These are phyloP conservation scores for Emmelina monodactyla DNA, from an alignment of 2,888 invertebrate genomes.

Conservation along the genomic window DNA sequence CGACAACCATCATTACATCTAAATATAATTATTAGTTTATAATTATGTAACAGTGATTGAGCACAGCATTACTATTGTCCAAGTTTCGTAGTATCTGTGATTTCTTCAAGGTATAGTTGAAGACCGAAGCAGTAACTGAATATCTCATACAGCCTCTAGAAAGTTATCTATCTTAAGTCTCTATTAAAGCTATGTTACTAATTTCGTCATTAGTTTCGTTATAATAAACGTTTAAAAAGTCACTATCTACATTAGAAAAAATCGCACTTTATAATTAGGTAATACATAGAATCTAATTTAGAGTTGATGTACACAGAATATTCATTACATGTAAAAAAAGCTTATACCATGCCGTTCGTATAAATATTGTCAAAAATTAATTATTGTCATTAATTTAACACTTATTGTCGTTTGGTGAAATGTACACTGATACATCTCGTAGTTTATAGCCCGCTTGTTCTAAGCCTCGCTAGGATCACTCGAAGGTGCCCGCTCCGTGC, in stretches of 20 bases:
- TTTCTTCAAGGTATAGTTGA: neutral
- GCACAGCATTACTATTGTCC: neutral
- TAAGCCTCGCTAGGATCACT: too few species aligned
- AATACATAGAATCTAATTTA: neutral
- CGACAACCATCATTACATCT: constrained; percentile 39
- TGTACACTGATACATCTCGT: neutral
- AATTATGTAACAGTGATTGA: neutral
- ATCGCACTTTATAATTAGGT: constrained; percentile 11
- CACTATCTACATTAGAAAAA: neutral
- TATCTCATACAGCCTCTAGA: neutral
- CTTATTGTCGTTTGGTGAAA: constrained; percentile 12
- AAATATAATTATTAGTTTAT: constrained; percentile 13
- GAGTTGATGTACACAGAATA: neutral
- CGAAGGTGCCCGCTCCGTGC: too few species aligned
- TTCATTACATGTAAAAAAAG: constrained; percentile 7
- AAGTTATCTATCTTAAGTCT: neutral
- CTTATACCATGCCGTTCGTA: constrained; percentile 9
- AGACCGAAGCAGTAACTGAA: neutral
- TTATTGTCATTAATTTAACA: constrained; percentile 1
- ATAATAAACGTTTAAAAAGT: constrained; percentile 1
- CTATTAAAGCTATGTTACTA: constrained; percentile 61
- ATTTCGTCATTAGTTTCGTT: constrained; percentile 18
- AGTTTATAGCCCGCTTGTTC: too few species aligned
- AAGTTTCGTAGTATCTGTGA: neutral
- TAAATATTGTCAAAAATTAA: constrained; percentile 10